These are phyloP conservation scores for Labia minor DNA, from an alignment of 2,888 invertebrate species.

Conservation along the genomic window DNA sequence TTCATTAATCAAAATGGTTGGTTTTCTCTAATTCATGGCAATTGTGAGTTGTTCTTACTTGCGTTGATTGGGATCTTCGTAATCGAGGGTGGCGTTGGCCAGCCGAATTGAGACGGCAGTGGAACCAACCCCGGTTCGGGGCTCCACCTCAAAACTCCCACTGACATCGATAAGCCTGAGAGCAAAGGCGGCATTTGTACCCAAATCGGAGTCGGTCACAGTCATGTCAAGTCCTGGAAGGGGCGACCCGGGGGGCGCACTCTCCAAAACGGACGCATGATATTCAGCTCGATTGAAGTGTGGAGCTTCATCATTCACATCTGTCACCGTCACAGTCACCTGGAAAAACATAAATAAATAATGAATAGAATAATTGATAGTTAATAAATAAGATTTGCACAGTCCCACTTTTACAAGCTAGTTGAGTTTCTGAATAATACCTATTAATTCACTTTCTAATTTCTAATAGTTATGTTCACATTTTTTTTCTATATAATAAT, in stretches of 20 bases:
- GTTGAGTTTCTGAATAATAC: no score
- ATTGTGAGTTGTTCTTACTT: slow-evolving; percentile 45
- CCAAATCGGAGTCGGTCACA: slow-evolving; percentile 80
- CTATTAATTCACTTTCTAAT: no score
- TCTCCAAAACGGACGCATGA: slow-evolving; percentile 68
- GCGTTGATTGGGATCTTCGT: slow-evolving; percentile 82
- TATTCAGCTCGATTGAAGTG: slow-evolving; percentile 73
- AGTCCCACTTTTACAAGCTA: no score
- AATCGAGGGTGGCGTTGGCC: slow-evolving; percentile 68
- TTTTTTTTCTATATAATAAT: no score
- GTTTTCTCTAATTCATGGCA: no score
- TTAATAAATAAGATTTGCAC: no score
- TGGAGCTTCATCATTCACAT: slow-evolving; percentile 83
- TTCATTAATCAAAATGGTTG: no score
- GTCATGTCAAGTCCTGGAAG: slow-evolving; percentile 73
- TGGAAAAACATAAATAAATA: no score
- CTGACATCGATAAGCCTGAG: slow-evolving; percentile 68
- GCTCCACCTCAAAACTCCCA: slow-evolving; percentile 74
- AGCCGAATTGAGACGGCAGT: slow-evolving; percentile 73
- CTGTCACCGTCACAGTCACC: slow-evolving; percentile 71
- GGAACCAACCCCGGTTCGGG: slow-evolving; percentile 64
- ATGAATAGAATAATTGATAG: slow-evolving; percentile 36
- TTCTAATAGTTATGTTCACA: no score
- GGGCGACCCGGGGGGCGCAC: slow-evolving; percentile 67
- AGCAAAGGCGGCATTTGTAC: slow-evolving; percentile 71